A percentile compares a stretch with the other conserved stretches of the same genome.
These are phyloP conservation scores for Emydoidea blandingii DNA, from an alignment of 2,797 vertebrate species.

Conservation along the genomic window DNA sequence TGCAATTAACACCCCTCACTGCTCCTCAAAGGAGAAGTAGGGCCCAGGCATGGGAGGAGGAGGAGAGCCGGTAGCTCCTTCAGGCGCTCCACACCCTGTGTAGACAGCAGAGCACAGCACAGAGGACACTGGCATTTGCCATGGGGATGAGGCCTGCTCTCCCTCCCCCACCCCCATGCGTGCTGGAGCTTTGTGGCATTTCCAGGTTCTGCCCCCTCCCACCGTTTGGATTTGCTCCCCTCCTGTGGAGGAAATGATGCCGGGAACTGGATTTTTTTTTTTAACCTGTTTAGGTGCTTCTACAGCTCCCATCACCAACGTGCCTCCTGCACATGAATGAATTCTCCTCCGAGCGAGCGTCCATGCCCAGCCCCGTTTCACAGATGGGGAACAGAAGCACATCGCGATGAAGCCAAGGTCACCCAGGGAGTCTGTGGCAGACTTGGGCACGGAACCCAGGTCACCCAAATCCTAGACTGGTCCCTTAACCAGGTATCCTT, in stretches of 20 bases:
- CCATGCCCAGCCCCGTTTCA: not conserved
- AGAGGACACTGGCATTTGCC: not conserved
- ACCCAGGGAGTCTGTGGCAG: not conserved
- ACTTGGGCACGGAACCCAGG: not conserved
- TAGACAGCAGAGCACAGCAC: not conserved
- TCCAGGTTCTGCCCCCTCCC: not conserved
- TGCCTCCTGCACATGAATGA: not conserved
- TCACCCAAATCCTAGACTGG: not conserved
- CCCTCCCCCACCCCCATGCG: accelerated
- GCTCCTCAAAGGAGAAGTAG: not conserved
- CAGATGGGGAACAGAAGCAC: not conserved
- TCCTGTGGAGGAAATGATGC: not conserved
- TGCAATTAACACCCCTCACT: not conserved
- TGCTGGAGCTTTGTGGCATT: not conserved
- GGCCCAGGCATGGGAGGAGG: accelerated
- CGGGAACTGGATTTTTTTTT: constrained; percentile 39
- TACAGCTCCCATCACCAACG: not conserved
- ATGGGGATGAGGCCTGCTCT: not conserved
- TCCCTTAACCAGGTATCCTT: not conserved
- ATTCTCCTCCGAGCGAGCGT: not conserved
- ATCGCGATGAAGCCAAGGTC: not conserved
- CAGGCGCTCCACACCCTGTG: not conserved
- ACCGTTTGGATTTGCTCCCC: not conserved
- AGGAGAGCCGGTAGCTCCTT: not conserved
- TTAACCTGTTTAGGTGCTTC: not conserved